These are phyloP conservation scores for Crambe crambe DNA, from an alignment of 37 sponge, comb jelly and placozoan species.

Conservation along the genomic window DNA sequence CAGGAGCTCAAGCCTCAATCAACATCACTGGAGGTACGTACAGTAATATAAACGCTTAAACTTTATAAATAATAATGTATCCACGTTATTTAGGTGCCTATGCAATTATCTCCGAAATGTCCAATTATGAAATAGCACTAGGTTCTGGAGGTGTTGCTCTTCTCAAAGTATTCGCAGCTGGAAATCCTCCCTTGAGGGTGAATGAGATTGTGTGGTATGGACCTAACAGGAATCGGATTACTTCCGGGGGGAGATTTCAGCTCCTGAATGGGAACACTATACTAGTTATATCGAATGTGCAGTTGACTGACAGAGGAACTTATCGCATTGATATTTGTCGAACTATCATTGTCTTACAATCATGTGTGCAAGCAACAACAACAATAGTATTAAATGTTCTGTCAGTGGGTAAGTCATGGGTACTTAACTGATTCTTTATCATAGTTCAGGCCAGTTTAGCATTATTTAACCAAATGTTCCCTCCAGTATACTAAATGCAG, in stretches of 20 bases:
- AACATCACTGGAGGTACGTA: slow-evolving; percentile 30
- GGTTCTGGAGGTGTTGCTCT: not conserved
- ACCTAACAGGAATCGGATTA: not conserved
- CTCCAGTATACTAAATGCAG: too few species aligned
- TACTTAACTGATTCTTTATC: too few species aligned
- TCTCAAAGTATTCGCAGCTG: not conserved
- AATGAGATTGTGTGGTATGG: slow-evolving; percentile 3
- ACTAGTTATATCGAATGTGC: slow-evolving; percentile 6
- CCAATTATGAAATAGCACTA: not conserved
- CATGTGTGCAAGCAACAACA: not conserved
- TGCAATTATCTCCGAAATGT: not conserved
- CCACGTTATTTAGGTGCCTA: not conserved
- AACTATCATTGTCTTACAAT: not conserved
- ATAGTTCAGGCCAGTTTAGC: too few species aligned
- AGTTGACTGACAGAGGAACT: slow-evolving; percentile 1
- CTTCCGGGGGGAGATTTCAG: not conserved
- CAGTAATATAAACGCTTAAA: too few species aligned
- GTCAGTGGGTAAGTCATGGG: slow-evolving; percentile 8
- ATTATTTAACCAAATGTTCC: too few species aligned
- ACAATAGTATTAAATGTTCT: not conserved
- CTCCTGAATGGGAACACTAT: not conserved
- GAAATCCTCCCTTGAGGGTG: not conserved
- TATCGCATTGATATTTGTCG: not conserved
- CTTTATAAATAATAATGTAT: too few species aligned
- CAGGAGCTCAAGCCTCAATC: not conserved